Evolutionary conservation across 2,888 invertebrate species (phyloP).

Genomic region (Ormyrus nitidulus): DNA sequence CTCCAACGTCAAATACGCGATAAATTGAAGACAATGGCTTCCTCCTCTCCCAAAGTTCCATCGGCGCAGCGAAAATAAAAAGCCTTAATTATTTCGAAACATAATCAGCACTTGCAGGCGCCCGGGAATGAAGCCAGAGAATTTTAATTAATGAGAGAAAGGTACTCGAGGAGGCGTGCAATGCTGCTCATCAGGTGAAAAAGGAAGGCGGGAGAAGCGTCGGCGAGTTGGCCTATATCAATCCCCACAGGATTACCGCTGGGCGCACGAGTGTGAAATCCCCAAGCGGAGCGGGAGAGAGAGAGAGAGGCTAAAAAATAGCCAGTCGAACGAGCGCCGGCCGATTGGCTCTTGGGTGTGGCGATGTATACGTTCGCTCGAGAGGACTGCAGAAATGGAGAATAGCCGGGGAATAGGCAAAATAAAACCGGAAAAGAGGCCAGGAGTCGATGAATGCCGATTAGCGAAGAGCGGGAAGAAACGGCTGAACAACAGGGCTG

Average conservation of each 20-base stretch:
- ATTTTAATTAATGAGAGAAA: slow-evolving; percentile 68
- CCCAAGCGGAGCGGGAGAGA: slow-evolving; percentile 35
- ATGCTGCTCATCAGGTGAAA: slow-evolving; percentile 7
- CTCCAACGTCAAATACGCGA: too few species aligned
- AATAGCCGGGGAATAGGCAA: neutral
- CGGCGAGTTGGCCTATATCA: slow-evolving; percentile 64
- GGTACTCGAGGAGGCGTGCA: neutral
- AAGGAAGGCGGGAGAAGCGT: slow-evolving; percentile 29
- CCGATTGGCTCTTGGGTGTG: slow-evolving; percentile 56
- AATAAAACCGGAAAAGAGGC: neutral
- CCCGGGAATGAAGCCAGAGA: slow-evolving; percentile 48
- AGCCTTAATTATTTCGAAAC: neutral
- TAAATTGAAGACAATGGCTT: too few species aligned
- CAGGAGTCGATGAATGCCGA: slow-evolving; percentile 13
- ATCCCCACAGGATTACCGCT: slow-evolving; percentile 70
- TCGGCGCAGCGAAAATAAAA: neutral
- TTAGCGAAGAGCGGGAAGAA: neutral
- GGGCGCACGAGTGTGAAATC: slow-evolving; percentile 64
- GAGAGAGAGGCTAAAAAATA: slow-evolving; percentile 56
- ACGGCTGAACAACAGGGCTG: neutral
- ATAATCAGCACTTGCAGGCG: neutral
- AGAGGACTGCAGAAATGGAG: neutral
- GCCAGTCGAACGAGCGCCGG: slow-evolving; percentile 45
- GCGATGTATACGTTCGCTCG: neutral
- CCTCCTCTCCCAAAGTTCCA: too few species aligned